These are phyloP conservation scores for Dryobotodes eremita DNA, from an alignment of 2,888 invertebrate genomes.

Conservation along the genomic window DNA sequence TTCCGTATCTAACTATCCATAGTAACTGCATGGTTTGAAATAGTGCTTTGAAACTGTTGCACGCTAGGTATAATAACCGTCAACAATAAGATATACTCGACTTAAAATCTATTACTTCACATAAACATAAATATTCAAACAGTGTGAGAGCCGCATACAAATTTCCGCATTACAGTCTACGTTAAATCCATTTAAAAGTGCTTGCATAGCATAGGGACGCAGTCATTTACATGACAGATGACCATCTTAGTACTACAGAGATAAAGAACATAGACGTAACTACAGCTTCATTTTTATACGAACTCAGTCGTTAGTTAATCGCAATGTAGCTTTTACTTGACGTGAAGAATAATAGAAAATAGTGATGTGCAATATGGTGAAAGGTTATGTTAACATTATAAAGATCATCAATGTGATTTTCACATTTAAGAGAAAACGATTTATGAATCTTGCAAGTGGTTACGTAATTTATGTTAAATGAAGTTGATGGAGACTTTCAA, in stretches of 20 bases:
- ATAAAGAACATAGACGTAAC: slow-evolving; percentile 52
- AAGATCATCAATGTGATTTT: slow-evolving; percentile 47
- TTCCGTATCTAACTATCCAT: neutral
- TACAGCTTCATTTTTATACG: slow-evolving; percentile 48
- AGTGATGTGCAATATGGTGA: slow-evolving; percentile 59
- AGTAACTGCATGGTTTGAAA: neutral
- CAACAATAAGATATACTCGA: slow-evolving; percentile 7
- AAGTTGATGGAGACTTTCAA: slow-evolving; percentile 30
- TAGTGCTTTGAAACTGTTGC: slow-evolving; percentile 9
- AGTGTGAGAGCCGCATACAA: slow-evolving; percentile 33
- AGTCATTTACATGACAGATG: slow-evolving; percentile 54
- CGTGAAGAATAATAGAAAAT: slow-evolving; percentile 49
- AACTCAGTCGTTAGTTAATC: slow-evolving; percentile 47
- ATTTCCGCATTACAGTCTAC: slow-evolving; percentile 54
- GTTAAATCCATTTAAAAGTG: slow-evolving; percentile 38
- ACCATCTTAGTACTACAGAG: slow-evolving; percentile 40
- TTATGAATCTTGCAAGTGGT: slow-evolving; percentile 36
- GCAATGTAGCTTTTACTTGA: slow-evolving; percentile 61
- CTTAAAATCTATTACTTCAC: slow-evolving; percentile 31
- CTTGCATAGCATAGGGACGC: slow-evolving; percentile 24
- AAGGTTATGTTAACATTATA: slow-evolving; percentile 61
- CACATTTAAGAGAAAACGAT: slow-evolving; percentile 47
- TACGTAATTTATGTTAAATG: slow-evolving; percentile 44
- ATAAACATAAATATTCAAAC: slow-evolving; percentile 56
- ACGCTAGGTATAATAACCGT: slow-evolving; percentile 10